Evolutionary conservation across 2,113 vertebrate genomes (phyloP).

Genomic region (Eurypyga helias): DNA sequence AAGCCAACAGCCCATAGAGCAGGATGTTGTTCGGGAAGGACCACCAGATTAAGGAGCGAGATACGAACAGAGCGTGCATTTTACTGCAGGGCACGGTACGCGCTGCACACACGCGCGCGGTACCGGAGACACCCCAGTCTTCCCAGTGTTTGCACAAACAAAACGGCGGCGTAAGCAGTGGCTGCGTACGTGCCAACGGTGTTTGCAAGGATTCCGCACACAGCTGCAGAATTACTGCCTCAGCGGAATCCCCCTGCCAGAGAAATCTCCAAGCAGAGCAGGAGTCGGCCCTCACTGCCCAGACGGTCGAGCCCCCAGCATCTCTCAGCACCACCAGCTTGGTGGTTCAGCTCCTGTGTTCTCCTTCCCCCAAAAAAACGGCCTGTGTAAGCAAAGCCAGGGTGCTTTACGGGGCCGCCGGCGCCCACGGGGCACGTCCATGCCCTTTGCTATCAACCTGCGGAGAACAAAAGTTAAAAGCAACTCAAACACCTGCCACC

Average conservation of each 20-base stretch:
- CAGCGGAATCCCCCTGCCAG: neutral
- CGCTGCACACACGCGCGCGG: accelerated
- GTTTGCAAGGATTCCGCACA: neutral
- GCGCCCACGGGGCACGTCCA: neutral
- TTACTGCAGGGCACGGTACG: neutral
- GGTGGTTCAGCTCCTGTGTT: neutral
- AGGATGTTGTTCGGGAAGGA: slow-evolving; percentile 31
- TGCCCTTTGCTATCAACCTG: neutral
- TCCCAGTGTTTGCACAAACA: neutral
- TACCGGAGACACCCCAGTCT: neutral
- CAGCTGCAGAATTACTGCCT: neutral
- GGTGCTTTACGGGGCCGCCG: neutral
- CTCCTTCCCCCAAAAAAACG: neutral
- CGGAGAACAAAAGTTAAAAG: neutral
- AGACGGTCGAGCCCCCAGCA: neutral
- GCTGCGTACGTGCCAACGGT: accelerated
- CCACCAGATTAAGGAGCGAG: neutral
- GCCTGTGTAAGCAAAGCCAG: neutral
- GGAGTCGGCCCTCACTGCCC: neutral
- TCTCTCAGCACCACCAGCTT: neutral
- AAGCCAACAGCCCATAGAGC: slow-evolving; percentile 21
- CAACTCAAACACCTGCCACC: neutral
- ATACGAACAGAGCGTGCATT: neutral
- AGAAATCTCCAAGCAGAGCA: neutral
- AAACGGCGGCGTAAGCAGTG: neutral